Evolutionary conservation across 2,797 vertebrate genomes (phyloP), one percentile per base, ranked within the genome.

Genomic region (Enteromius afrohamiltoni): DNA sequence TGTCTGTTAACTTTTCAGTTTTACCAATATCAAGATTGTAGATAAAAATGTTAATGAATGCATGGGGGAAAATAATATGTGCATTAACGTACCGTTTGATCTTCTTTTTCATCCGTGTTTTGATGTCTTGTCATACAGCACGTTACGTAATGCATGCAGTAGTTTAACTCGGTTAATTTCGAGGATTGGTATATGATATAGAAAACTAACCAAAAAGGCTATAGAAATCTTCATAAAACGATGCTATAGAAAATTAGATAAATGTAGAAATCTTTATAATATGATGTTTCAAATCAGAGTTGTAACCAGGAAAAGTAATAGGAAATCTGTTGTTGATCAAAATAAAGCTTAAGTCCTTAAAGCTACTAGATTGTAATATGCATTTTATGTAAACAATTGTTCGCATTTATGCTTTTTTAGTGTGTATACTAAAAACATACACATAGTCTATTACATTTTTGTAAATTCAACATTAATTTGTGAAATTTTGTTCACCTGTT

Each of bases 1-100:
- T 40, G 73, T 76, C 21, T 7, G 37, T 10, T 42, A 42, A 76
- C 53, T 60, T 76, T 76, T 58, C 3, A 19, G 23, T 75, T 75
- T 17, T 9, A 40, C 13, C 11, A 34, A 14, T 4, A 34, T 53
- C 2, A 58, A 17, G 21, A 26, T 40, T 40, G 40, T 23, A 40
- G 21, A 53, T 19, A 16, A 17, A 40, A 58, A 40, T 58, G 11
- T 23, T 4, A 37, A 10, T 58, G 4, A 60, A 58, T 26, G 34
- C 53, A 26, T 60, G 53, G 5, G 34, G 34, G n/a, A 42, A 76
- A 58, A 34, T 13, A 16, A n/a, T 37, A 14, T 40, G 13, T 40
- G 13, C 0, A 40, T 53, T n/a, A 29, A 29, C 29, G 29, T 29
- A n/a, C 10, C 10, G 58, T 76, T 23, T 76, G 4, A 40, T 58